These are phyloP conservation scores for Malurus cyaneus DNA, from an alignment of 2,113 vertebrate genomes.

Conservation along the genomic window DNA sequence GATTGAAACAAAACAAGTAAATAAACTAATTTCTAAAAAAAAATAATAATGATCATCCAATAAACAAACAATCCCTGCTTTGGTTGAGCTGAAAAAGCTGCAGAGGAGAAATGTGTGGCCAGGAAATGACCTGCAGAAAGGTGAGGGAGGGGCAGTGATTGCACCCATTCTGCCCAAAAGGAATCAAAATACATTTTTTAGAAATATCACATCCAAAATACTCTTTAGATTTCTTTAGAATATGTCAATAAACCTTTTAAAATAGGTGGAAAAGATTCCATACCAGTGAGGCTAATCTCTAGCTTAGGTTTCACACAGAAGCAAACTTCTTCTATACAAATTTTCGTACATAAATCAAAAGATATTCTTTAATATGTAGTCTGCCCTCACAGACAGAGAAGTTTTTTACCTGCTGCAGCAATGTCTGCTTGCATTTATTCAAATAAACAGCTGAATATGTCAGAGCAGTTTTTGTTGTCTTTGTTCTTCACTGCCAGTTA, in stretches of 20 bases:
- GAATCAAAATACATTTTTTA: not conserved
- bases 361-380: not conserved
- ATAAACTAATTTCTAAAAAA: not conserved
- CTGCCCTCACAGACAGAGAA: not conserved
- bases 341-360: not conserved
- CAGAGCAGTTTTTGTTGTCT: not conserved
- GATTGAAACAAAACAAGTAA: not conserved
- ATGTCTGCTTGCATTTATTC: not conserved
- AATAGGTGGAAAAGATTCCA: accelerated
- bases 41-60: not conserved
- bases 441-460: not conserved
- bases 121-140: accelerated
- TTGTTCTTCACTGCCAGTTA: not conserved
- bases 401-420: not conserved
- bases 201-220: not conserved
- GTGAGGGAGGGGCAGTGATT: too few relatives aligned
- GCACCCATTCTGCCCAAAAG: not conserved
- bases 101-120: not conserved
- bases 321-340: not conserved
- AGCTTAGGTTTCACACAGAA: not conserved
- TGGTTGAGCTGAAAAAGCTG: not conserved
- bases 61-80: not conserved
- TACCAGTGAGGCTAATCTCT: not conserved
- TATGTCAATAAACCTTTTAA: not conserved
- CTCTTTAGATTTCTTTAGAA: not conserved